These are phyloP conservation scores for Chrysolina oricalcia DNA, from an alignment of 2,888 invertebrate species.

Conservation along the genomic window DNA sequence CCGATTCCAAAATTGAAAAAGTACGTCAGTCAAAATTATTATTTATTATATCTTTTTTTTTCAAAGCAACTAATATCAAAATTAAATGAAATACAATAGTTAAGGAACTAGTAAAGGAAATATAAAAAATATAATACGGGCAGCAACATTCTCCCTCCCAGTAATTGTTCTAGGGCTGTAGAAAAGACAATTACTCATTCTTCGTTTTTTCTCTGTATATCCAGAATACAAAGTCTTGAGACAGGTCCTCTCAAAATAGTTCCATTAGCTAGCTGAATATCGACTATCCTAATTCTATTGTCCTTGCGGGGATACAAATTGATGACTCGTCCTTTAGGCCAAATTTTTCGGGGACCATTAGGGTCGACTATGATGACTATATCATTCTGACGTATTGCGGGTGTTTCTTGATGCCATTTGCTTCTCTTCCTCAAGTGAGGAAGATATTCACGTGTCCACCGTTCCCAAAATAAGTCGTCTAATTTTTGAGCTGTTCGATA, in stretches of 20 bases:
- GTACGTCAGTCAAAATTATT: no score
- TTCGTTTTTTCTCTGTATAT: no score
- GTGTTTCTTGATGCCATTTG: conserved; percentile 20
- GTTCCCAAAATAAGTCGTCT: conserved; percentile 18
- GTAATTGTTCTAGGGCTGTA: no score
- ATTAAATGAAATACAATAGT: no score
- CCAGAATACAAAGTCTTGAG: neutral
- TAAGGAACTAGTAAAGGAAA: no score
- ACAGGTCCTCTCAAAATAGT: conserved; percentile 9
- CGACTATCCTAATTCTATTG: conserved; percentile 23
- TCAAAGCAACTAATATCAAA: no score
- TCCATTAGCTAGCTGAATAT: conserved; percentile 16
- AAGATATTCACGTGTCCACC: conserved; percentile 30
- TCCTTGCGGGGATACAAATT: conserved; percentile 12
- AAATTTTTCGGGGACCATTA: neutral
- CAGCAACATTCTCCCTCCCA: no score
- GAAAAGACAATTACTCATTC: no score
- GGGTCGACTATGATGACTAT: conserved; percentile 16
- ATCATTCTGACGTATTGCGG: neutral
- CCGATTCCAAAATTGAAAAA: no score
- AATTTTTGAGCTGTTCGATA: conserved; percentile 17
- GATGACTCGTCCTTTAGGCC: conserved; percentile 17
- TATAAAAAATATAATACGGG: no score
- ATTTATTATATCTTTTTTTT: no score
- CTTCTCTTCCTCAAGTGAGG: neutral